phyloP scores from a whole-genome alignment of 2,113 vertebrate species.

The Microtus ochrogaster region DNA sequence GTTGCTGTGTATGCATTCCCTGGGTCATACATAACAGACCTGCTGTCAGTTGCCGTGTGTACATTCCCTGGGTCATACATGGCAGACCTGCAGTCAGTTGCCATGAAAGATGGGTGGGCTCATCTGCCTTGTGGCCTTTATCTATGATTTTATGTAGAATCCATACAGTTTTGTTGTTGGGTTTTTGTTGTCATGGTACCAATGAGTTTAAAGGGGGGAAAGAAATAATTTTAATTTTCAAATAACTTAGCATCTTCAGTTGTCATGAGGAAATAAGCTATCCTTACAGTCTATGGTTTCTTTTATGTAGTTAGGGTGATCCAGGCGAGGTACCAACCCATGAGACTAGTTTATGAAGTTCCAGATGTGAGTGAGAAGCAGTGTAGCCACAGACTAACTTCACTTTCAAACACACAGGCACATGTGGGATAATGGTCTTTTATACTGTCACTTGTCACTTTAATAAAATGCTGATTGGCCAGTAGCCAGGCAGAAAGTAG shows the following conservation, averaged over 20 bases:
- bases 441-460: too few relatives aligned
- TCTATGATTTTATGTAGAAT: constrained; percentile 5
- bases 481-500: too few relatives aligned
- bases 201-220: neutral
- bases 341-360: constrained; percentile 6
- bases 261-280: neutral
- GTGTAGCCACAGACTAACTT: neutral
- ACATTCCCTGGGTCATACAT: too few relatives aligned
- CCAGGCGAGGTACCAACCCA: neutral
- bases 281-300: neutral
- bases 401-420: neutral
- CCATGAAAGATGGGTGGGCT: neutral
- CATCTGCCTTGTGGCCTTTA: neutral
- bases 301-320: neutral
- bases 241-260: constrained; percentile 18
- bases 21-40: too few relatives aligned
- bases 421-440: too few relatives aligned
- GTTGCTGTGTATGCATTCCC: too few relatives aligned
- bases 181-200: neutral
- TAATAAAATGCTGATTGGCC: too few relatives aligned
- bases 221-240: neutral
- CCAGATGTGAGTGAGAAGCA: neutral
- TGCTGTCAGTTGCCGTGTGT: neutral
- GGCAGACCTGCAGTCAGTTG: neutral
- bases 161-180: neutral